Evolutionary conservation across 2,113 vertebrate genomes (phyloP), one percentile per base, ranked within the genome.

Genomic region (Sylvilagus bachmani): DNA sequence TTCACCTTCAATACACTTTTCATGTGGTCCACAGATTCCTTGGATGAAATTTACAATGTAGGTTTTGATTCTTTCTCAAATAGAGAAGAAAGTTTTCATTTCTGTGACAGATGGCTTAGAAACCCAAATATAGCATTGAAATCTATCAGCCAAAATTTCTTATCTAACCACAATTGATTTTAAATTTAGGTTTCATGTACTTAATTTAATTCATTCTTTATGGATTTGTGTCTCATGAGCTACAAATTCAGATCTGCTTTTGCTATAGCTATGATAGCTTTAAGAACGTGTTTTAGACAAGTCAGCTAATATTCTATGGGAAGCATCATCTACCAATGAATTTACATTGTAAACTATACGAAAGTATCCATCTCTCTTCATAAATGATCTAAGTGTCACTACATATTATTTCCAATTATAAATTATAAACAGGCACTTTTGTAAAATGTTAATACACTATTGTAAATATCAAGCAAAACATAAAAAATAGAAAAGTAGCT

Each of bases 151-250:
- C 38, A 36, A 71, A 78, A 64, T 88, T 92, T 81, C 29, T 6
- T 21, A 8, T 81, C 36, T 90, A 93, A 85, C 16, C 36, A 51
- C 25, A 79, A 62, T 14, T 71, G 6, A 71, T 79, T 97, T 93
- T 96, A 69, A 96, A 92, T 84, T 94, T 62, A 75, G 24, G 17
- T 49, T 53, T 89, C 4, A 44, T 66, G 14, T 66, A 77, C 51
- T 88, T 82, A 86, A 70, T 96, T 90, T 84, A 94, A 77, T 82
- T 58, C 12, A 62, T 87, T 82, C 19, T 67, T 67, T 91, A 49
- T 88, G 6, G 69, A 38, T 38, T 21, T 6, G 12, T 86, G 33
- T 90, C 31, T 73, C 51, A 78, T 44, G 19, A 96, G 21, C 38
- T 84, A 58, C 86, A 14, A 58, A 90, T 93, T 89, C 80, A 69